Evolutionary conservation across 2,113 vertebrate species (phyloP), one percentile per base, ranked within the genome.

Genomic region (Melospiza georgiana): DNA sequence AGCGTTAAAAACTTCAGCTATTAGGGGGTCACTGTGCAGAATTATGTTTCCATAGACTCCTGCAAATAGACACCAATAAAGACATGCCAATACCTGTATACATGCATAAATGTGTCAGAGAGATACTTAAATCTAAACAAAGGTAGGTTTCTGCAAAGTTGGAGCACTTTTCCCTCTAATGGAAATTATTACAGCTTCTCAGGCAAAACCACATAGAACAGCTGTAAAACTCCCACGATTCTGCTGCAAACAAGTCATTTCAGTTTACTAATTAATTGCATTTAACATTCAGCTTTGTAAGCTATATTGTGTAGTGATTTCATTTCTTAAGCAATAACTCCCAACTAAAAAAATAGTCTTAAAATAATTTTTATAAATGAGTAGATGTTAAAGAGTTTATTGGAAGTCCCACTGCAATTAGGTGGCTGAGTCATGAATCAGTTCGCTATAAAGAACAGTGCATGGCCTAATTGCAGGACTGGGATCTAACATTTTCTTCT

Each of bases 331-430:
- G 59, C 72, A 93, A 94, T 68, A 87, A 67, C 57, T 74, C 37
- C 23, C 22, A 67, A 63, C 48, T 80, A 79, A 89, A 83, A 88
- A 89, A 73, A 44, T 2, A 43, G 46, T 59, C 66, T 74, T 77
- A 74, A 91, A 92, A 90, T 55, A 0, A 31, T 80, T 91, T 94
- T 87, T 93, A 88, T 91, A 94, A 91, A 87, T 51, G 35, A 90
- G 39, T 73, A 90, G 63, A 82, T 43, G 67, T 67, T 88, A 74
- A 76, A 73, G 79, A 81, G 67, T 68, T 96, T 93, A 90, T 78
- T 91, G 85, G 85, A 94, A 93, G 72, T 84, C 83, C 88, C 92
- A 89, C 22, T 90, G 90, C 83, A 96, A 88, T 93, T 95, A 90
- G 65, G n/a, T 65, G 57, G 59, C 91, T 92, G 93, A 96, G 65